Evolutionary conservation across 2,797 vertebrate genomes (phyloP).

Genomic region (Dendrocincla tyrannina): DNA sequence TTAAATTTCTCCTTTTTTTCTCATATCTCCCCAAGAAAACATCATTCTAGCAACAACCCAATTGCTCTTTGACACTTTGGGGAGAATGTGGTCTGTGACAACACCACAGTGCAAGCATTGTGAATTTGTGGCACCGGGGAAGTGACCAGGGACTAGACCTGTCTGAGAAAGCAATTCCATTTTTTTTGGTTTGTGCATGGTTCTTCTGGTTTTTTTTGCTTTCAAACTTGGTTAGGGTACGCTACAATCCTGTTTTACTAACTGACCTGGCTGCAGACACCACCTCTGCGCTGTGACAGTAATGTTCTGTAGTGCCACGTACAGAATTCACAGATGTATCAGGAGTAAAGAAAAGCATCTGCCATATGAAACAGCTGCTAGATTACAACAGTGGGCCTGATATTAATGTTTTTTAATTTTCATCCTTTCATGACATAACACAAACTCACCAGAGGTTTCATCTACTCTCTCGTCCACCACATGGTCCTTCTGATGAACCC

Average conservation of each 20-base stretch:
- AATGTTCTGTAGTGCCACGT: neutral
- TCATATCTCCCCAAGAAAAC: neutral
- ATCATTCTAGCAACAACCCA: neutral
- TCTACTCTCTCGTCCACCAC: conserved; percentile 94
- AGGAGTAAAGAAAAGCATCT: neutral
- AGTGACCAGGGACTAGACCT: neutral
- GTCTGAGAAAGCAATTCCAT: neutral
- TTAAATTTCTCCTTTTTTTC: neutral
- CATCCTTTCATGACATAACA: neutral
- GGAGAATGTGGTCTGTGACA: neutral
- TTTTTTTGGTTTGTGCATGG: neutral
- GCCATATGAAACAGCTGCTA: neutral
- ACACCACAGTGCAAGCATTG: neutral
- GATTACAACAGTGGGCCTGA: neutral
- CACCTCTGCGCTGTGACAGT: neutral
- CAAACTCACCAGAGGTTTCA: conserved; percentile 91
- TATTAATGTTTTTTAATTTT: neutral
- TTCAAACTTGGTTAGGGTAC: neutral
- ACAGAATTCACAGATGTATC: neutral
- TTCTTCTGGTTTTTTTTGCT: neutral
- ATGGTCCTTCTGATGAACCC: conserved; percentile 99
- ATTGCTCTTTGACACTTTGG: neutral
- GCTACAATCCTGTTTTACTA: neutral
- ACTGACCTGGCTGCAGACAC: neutral
- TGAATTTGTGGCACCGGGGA: neutral